Evolutionary conservation across 2,797 vertebrate species (phyloP).

Genomic region (Galagoides demidoff): DNA sequence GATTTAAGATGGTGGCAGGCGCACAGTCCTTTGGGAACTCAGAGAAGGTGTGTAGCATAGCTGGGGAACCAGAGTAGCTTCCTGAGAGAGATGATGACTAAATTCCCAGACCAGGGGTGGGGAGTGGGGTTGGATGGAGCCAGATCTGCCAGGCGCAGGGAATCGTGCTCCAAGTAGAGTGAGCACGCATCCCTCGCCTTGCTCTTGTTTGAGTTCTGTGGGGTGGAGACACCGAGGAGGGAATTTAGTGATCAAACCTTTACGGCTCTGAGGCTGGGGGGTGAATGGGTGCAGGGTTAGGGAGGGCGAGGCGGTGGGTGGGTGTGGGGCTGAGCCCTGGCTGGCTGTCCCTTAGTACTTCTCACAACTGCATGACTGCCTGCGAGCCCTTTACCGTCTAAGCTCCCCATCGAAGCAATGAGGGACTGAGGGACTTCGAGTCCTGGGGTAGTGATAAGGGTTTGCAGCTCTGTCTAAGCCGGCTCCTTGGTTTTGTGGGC

Average conservation of each 20-base stretch:
- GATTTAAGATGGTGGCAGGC: background rate
- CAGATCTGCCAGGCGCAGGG: background rate
- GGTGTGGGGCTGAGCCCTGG: background rate
- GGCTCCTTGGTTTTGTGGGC: background rate
- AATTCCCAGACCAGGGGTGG: background rate
- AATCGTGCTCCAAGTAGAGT: background rate
- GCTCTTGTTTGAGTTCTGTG: background rate
- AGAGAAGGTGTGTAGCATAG: background rate
- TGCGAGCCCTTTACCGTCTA: background rate
- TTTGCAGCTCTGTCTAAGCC: background rate
- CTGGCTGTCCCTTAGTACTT: background rate
- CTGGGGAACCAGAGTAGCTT: background rate
- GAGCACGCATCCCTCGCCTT: background rate
- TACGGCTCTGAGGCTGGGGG: background rate
- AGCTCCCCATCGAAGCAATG: background rate
- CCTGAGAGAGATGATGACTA: background rate
- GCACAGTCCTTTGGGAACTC: background rate
- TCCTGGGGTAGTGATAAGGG: rapidly evolving
- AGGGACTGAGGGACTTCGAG: background rate
- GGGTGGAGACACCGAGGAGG: background rate
- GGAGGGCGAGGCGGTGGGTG: rapidly evolving
- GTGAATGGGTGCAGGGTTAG: background rate
- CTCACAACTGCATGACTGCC: rapidly evolving
- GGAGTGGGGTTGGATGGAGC: background rate
- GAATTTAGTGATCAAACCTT: background rate